These are phyloP conservation scores for Lordiphosa stackelbergi DNA, from an alignment of 1,140 invertebrate species.

Conservation along the genomic window DNA sequence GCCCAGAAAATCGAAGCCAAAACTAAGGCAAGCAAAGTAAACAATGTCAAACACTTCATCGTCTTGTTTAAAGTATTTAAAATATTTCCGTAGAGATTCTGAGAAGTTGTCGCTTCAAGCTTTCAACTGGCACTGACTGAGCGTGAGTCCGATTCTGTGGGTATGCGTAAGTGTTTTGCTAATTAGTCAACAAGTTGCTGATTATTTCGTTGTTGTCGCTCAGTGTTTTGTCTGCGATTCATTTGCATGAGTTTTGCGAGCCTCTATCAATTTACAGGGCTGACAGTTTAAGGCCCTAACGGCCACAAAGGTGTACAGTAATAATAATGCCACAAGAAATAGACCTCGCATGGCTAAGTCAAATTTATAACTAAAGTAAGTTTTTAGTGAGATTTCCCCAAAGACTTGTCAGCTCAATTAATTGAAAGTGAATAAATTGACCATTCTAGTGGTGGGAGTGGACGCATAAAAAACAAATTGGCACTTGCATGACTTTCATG, in stretches of 20 bases:
- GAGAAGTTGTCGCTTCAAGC: slow-evolving; percentile 18
- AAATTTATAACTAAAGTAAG: slow-evolving; percentile 43
- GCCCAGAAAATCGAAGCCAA: slow-evolving; percentile 28
- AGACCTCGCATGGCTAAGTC: slow-evolving; percentile 41
- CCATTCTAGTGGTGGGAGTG: not conserved
- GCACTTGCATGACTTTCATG: not conserved
- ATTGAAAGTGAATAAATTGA: slow-evolving; percentile 55
- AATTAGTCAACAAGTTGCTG: slow-evolving; percentile 62
- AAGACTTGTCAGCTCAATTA: slow-evolving; percentile 27
- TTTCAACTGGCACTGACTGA: slow-evolving; percentile 45
- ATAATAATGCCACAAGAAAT: slow-evolving; percentile 24
- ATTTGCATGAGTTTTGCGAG: slow-evolving; percentile 52
- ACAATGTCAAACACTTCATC: slow-evolving; percentile 55
- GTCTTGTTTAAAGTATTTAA: slow-evolving; percentile 6
- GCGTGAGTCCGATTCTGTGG: not conserved
- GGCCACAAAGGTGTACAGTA: slow-evolving; percentile 13
- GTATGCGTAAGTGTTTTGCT: slow-evolving; percentile 55
- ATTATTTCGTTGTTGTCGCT: slow-evolving; percentile 22
- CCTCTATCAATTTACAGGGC: slow-evolving; percentile 62
- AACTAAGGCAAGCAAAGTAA: slow-evolving; percentile 30
- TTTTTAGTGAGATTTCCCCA: slow-evolving; percentile 55
- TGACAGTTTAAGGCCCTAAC: slow-evolving; percentile 54
- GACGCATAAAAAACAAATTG: slow-evolving; percentile 21
- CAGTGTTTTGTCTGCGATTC: slow-evolving; percentile 21
- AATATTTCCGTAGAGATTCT: not conserved